Base-by-base conservation (phyloP, 1,140 invertebrate genomes). In the Drosophila takahashii region DNA sequence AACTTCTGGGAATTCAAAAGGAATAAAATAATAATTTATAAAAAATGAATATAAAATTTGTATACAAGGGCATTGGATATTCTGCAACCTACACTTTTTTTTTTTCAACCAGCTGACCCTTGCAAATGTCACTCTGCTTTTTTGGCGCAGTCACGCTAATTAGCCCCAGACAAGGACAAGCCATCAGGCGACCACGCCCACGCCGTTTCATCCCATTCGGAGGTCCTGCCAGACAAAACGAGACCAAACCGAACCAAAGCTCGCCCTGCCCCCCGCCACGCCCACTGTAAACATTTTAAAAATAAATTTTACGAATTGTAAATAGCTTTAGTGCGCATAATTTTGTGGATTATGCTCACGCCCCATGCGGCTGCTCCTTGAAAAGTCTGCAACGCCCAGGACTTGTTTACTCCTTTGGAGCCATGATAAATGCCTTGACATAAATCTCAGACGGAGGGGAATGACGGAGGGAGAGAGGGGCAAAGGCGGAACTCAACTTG, bases 241-340 rank as follows among this genome's bases (percentile, higher is more conserved):
- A 47, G 22, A 54, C 29, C 52, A 67, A 51, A 27, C 27, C 57
- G 22, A 16, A 29, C 11, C 61, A 51, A 34, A 34, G 16, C 39
- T 18, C 15, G 27, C 2, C 15, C 26, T 7, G 9, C 15, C 44
- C 7, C n/a, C n/a, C n/a, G n/a, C 22, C 65, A 58, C 66, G 37
- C 66, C 66, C 64, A 32, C 51, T 15, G 37, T 59, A 59, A 70
- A 47, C 29, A 72, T 72, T 84, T 77, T 45, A 71, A 81, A 87
- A 86, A 81, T 78, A 81, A 78, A 81, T 81, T 75, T 79, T 64
- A 69, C 83, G 83, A 86, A 86, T 86, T 86, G 78, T 87, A 86
- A 87, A 86, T 86, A 79, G 83, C 83, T 81, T 87, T 81, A 86
- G 76, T 74, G 83, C 79, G 83, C 83, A 87, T 87, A 89, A 87